Percentiles rank a stretch among this genome's conserved stretches.
Conservation (phyloP, 2,888 invertebrate genomes). For the Ectemnius cavifrons region DNA sequence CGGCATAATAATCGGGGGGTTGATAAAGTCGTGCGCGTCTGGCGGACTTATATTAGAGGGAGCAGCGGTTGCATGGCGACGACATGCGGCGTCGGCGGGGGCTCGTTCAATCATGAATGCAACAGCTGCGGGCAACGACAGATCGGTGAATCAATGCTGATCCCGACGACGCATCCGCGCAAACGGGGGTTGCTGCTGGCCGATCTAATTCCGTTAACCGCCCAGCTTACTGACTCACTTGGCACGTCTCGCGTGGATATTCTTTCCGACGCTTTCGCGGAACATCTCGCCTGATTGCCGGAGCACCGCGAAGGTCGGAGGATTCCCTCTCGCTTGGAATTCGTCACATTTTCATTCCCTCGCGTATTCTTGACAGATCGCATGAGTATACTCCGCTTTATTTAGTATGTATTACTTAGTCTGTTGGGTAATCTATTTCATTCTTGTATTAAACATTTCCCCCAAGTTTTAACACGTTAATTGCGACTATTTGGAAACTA, state of each 20-base stretch:
- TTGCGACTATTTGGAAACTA: no score
- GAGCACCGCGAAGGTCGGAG: conserved; percentile 44
- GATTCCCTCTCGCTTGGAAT: conserved; percentile 1
- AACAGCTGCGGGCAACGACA: conserved; percentile 40
- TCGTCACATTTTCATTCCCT: no score
- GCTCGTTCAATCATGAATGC: conserved; percentile 14
- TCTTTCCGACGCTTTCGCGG: conserved; percentile 51
- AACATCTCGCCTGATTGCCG: conserved; percentile 32
- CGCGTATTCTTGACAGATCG: no score
- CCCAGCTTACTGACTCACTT: conserved; percentile 66
- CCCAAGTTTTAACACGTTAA: no score
- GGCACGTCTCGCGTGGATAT: conserved; percentile 53
- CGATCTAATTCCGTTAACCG: conserved; percentile 62
- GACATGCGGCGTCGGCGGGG: neutral
- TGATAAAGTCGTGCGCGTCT: no score
- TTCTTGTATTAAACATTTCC: no score
- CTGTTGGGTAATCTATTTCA: no score
- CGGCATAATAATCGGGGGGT: no score
- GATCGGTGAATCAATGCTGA: conserved; percentile 56
- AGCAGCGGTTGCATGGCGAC: neutral
- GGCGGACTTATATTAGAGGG: no score
- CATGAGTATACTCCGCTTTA: no score
- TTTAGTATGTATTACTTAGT: no score
- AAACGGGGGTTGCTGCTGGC: conserved; percentile 42
- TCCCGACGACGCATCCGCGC: conserved; percentile 52